Conservation (phyloP, 2,113 vertebrate species). For the Micromys minutus region DNA sequence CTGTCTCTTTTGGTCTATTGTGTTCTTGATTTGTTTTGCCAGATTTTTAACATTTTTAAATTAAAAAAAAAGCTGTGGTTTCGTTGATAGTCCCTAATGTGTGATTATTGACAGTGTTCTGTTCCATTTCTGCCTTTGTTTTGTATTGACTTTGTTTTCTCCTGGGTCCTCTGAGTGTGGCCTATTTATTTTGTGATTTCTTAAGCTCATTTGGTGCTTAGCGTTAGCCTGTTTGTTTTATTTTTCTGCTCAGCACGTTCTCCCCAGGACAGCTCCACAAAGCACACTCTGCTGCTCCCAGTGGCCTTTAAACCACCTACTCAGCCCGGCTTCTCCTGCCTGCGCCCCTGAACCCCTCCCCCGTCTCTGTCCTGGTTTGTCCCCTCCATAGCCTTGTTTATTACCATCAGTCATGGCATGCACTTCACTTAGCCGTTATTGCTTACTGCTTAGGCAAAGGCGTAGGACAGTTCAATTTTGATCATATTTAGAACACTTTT, state of each 20-base stretch:
- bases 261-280: neutral
- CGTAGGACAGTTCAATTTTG: neutral
- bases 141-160: conserved; percentile 2
- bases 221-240: neutral
- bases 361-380: neutral
- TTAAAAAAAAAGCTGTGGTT: neutral
- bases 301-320: neutral
- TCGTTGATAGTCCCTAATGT: neutral
- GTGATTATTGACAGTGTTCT: neutral
- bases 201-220: neutral
- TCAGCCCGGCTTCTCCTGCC: neutral
- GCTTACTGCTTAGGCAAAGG: neutral
- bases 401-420: neutral
- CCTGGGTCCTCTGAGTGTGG: neutral
- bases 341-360: neutral
- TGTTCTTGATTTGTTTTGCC: neutral
- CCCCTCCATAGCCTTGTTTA: neutral
- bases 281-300: neutral
- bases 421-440: neutral
- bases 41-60: neutral
- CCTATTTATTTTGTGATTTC: conserved; percentile 17
- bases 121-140: conserved; percentile 31
- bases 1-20: neutral
- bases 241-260: neutral
- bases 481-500: conserved; percentile 1